These are phyloP conservation scores for Ladona fulva DNA, from an alignment of 1,140 invertebrate species.

Conservation along the genomic window DNA sequence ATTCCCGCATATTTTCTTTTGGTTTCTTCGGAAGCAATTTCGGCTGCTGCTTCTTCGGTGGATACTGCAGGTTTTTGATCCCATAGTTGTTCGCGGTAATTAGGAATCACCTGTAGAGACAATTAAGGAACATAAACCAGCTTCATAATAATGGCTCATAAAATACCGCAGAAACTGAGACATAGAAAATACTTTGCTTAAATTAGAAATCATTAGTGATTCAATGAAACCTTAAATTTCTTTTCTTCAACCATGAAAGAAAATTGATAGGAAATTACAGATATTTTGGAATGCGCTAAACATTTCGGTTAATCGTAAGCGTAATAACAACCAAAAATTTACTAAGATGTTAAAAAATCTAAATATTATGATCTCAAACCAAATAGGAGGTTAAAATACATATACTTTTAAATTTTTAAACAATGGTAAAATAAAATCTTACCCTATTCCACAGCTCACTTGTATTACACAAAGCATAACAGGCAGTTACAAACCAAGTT, in stretches of 20 bases:
- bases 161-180: neutral
- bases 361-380: too few relatives aligned
- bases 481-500: neutral
- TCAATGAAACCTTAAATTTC: neutral
- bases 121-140: neutral
- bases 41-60: neutral
- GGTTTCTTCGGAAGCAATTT: neutral
- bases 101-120: neutral
- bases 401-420: neutral
- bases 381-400: too few relatives aligned
- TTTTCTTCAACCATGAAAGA: neutral
- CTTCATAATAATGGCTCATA: neutral
- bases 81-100: neutral
- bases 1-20: conserved; percentile 30
- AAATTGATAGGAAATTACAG: neutral
- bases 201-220: neutral
- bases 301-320: too few relatives aligned
- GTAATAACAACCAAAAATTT: too few relatives aligned
- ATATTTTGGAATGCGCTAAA: neutral
- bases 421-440: neutral
- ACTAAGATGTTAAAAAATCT: too few relatives aligned
- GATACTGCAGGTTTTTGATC: neutral
- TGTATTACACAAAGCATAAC: neutral
- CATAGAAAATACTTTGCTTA: neutral
- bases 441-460: neutral